These are phyloP conservation scores for Microtus ochrogaster DNA, from an alignment of 2,113 vertebrate genomes.

Conservation along the genomic window DNA sequence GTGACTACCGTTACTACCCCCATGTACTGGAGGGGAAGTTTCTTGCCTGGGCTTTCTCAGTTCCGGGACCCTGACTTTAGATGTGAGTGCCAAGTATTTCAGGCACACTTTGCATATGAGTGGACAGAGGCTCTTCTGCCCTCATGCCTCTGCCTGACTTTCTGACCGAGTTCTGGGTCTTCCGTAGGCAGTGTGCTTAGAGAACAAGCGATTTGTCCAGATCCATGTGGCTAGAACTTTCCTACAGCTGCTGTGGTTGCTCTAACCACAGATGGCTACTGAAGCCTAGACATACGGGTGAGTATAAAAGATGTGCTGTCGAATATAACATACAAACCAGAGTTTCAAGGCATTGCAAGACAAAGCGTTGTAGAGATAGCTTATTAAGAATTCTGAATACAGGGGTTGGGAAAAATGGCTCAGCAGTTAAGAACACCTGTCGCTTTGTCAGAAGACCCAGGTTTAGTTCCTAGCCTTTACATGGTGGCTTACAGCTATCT, in stretches of 20 bases:
- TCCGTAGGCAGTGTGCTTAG: not conserved
- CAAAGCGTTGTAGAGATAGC: not conserved
- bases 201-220: not conserved
- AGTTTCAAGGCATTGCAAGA: not conserved
- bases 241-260: not conserved
- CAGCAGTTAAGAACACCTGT: not conserved
- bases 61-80: not conserved
- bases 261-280: not conserved
- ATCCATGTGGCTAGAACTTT: not conserved
- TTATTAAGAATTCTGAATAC: not conserved
- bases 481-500: not conserved
- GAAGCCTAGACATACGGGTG: not conserved
- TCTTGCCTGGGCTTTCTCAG: not conserved
- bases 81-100: not conserved
- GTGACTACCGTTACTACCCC: not conserved
- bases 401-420: not conserved
- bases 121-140: not conserved
- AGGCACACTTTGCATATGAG: not conserved
- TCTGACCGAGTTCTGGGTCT: not conserved
- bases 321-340: not conserved
- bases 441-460: not conserved
- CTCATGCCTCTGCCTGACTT: not conserved
- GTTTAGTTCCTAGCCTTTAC: not conserved
- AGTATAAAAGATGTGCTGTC: not conserved
- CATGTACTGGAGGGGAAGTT: not conserved